Percentiles rank a stretch among this genome's conserved stretches.
These are phyloP conservation scores for Pangasius sanitwongsei DNA, from an alignment of 2,797 vertebrate genomes.

Conservation along the genomic window DNA sequence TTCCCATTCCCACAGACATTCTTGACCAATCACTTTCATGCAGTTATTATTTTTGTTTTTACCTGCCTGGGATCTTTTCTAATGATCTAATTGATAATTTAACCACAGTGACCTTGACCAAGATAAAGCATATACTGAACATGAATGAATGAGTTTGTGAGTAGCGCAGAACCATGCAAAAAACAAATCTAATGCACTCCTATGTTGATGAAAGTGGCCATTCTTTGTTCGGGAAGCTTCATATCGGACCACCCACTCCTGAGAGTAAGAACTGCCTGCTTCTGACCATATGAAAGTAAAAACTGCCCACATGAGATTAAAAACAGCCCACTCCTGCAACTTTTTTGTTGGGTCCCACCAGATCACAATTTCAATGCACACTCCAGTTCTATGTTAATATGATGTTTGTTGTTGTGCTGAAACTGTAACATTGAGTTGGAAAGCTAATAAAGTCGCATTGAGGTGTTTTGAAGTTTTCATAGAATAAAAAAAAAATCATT, in stretches of 20 bases:
- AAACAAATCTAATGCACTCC: background rate
- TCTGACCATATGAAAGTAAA: background rate
- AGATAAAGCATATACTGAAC: background rate
- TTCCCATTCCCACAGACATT: background rate
- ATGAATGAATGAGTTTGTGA: background rate
- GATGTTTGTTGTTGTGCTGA: background rate
- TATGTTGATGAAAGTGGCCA: background rate
- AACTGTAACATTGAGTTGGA: slow-evolving; percentile 61
- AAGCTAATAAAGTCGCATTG: slow-evolving; percentile 77
- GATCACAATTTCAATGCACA: slow-evolving; percentile 69
- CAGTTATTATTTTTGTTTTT: background rate
- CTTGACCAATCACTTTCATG: background rate
- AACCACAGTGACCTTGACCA: background rate
- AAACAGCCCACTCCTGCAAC: background rate
- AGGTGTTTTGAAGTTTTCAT: slow-evolving; percentile 58
- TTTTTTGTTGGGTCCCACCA: background rate
- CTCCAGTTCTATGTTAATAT: background rate
- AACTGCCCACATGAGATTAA: background rate
- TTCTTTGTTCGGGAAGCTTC: background rate
- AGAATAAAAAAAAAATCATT: background rate
- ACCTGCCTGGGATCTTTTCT: background rate
- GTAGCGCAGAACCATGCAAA: too few species aligned
- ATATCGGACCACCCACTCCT: slow-evolving; percentile 35
- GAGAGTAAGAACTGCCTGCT: background rate
- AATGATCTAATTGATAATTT: background rate